A percentile compares a stretch with the other conserved stretches of the same genome.
phyloP scores from a whole-genome alignment of 2,888 invertebrate genomes.

The Ormyrus pomaceus region DNA sequence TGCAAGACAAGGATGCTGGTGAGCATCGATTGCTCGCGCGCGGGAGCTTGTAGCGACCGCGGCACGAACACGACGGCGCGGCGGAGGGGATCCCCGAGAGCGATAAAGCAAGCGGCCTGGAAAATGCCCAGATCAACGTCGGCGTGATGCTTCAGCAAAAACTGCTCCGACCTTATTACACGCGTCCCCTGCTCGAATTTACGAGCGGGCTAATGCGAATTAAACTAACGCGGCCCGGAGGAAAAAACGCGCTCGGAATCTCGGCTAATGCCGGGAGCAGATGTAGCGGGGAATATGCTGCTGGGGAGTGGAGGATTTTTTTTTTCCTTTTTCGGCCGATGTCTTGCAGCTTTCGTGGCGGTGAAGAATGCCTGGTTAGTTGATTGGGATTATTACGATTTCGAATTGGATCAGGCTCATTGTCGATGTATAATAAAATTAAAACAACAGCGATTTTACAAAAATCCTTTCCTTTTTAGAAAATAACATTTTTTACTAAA shows the following conservation, averaged over 20 bases:
- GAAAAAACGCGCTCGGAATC: background rate
- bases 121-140: conserved; percentile 71
- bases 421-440: no score
- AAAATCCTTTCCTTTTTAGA: no score
- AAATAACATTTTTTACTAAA: no score
- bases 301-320: no score
- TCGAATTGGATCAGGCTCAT: no score
- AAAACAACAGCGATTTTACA: no score
- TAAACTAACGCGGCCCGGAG: conserved; percentile 60
- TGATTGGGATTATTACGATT: no score
- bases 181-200: conserved; percentile 66
- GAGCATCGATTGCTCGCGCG: conserved; percentile 3
- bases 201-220: conserved; percentile 71
- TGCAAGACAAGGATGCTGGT: background rate
- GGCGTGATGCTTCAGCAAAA: conserved; percentile 71
- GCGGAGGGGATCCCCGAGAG: conserved; percentile 60
- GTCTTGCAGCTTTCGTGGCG: no score
- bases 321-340: no score
- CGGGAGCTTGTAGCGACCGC: background rate
- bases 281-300: no score
- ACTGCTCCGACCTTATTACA: conserved; percentile 61
- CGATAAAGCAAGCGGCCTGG: conserved; percentile 73
- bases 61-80: conserved; percentile 12
- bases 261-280: no score
- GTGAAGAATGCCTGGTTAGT: no score